Evolutionary conservation across 2,797 vertebrate species (phyloP).

Genomic region (Falco novaeseelandiae): DNA sequence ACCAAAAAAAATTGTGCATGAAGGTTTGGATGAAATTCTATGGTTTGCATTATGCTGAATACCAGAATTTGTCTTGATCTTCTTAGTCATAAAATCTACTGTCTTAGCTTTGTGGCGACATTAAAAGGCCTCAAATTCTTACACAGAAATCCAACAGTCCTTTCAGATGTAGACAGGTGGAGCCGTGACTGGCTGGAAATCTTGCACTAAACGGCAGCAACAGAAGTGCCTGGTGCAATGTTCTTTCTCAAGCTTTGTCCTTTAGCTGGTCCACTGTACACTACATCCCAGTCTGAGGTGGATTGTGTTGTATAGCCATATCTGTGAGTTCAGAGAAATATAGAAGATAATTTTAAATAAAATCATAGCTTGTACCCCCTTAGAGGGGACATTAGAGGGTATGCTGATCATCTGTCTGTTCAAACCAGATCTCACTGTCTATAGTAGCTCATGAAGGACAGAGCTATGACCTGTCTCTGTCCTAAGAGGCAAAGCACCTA

Average conservation of each 20-base stretch:
- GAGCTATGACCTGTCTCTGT: background rate
- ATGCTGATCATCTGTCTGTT: background rate
- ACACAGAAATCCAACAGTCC: background rate
- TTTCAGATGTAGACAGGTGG: background rate
- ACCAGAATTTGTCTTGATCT: background rate
- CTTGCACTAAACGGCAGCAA: background rate
- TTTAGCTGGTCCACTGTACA: background rate
- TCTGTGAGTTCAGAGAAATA: background rate
- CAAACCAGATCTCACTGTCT: background rate
- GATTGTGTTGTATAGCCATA: background rate
- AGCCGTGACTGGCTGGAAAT: background rate
- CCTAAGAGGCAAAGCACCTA: background rate
- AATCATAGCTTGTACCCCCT: background rate
- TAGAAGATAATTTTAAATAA: background rate
- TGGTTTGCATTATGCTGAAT: background rate
- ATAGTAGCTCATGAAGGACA: background rate
- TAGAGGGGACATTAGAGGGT: background rate
- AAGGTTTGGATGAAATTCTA: background rate
- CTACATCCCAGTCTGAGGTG: accelerated
- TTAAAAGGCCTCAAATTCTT: background rate
- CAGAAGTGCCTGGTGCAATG: background rate
- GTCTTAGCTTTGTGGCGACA: background rate
- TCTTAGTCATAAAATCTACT: background rate
- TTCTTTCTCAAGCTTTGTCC: background rate
- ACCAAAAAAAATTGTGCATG: background rate